Evolutionary conservation across 2,797 vertebrate species (phyloP).

Genomic region (Leucoraja ocellata): DNA sequence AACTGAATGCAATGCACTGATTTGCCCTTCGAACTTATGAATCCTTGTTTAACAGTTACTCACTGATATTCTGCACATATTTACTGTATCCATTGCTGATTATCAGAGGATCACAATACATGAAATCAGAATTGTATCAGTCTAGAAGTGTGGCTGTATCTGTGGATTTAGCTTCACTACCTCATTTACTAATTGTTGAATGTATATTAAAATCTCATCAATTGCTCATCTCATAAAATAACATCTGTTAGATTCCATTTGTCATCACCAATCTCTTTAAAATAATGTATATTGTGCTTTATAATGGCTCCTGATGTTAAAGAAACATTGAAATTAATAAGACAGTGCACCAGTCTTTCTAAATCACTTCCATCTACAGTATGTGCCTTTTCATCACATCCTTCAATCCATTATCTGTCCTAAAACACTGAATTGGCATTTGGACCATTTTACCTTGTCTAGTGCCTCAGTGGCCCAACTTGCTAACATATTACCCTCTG

Average conservation of each 20-base stretch:
- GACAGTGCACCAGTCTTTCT: neutral
- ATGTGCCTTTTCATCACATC: neutral
- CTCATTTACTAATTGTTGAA: neutral
- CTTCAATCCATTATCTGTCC: neutral
- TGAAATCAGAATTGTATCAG: neutral
- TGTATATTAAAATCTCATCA: too few species aligned
- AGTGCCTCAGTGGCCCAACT: too few species aligned
- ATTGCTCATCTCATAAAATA: neutral
- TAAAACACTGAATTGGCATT: neutral
- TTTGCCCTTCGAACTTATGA: neutral
- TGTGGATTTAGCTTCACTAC: neutral
- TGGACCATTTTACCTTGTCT: neutral
- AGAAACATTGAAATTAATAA: neutral
- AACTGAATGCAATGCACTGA: neutral
- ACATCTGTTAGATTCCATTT: neutral
- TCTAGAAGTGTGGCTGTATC: neutral
- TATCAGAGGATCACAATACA: neutral
- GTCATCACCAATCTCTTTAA: neutral
- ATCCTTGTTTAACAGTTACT: neutral
- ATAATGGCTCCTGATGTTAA: neutral
- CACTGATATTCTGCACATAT: neutral
- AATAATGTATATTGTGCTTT: neutral
- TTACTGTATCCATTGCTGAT: neutral
- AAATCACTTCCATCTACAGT: neutral
- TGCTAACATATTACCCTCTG: neutral